phyloP scores from a whole-genome alignment of 2,888 invertebrate species.

The Altica lythri region DNA sequence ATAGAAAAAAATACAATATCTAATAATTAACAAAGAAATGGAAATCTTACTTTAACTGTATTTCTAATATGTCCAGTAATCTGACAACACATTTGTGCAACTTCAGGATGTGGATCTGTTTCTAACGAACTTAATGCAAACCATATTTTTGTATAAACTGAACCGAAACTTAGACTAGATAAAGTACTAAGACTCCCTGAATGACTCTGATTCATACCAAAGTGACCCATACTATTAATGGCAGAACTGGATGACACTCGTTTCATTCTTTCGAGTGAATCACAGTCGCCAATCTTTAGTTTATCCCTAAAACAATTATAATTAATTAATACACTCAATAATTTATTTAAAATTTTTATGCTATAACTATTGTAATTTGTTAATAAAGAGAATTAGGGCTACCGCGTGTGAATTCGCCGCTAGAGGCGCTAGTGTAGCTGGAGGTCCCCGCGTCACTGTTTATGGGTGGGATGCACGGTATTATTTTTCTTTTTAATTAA shows the following conservation, averaged over 20 bases:
- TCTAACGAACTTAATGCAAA: conserved; percentile 76
- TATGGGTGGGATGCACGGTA: too few species aligned
- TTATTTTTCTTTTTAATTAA: too few species aligned
- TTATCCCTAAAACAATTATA: conserved; percentile 30
- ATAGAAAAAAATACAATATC: conserved; percentile 6
- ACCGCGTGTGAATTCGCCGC: too few species aligned
- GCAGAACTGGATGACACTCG: conserved; percentile 74
- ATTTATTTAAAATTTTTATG: background rate
- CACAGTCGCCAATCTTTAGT: conserved; percentile 30
- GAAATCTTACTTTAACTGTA: conserved; percentile 66
- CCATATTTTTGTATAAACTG: conserved; percentile 91
- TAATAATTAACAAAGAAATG: background rate
- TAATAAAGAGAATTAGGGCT: too few species aligned
- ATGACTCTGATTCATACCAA: conserved; percentile 33
- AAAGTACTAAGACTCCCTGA: conserved; percentile 54
- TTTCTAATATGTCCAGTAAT: conserved; percentile 78
- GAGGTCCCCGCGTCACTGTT: too few species aligned
- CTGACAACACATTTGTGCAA: conserved; percentile 76
- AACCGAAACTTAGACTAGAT: conserved; percentile 65
- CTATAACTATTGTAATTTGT: too few species aligned
- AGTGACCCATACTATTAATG: conserved; percentile 62
- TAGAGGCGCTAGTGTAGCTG: too few species aligned
- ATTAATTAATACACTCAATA: too few species aligned
- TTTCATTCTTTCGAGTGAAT: conserved; percentile 58
- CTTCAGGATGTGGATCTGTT: conserved; percentile 86